Evolutionary conservation across 2,888 invertebrate species (phyloP).

Genomic region (Cephus rjabovi): DNA sequence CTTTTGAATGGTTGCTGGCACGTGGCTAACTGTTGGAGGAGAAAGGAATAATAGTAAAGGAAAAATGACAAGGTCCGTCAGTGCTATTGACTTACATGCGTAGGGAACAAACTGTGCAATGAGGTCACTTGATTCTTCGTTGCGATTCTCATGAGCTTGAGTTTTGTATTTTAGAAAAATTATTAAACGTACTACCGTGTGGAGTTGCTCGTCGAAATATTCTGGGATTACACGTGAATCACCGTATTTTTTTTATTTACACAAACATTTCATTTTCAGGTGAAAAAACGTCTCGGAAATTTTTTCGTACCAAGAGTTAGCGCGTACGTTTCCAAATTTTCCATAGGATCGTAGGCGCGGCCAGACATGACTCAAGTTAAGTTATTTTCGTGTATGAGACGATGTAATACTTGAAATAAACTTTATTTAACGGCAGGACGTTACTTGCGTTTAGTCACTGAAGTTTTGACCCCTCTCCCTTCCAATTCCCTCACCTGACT

Average conservation of each 20-base stretch:
- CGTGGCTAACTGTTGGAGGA: constrained; percentile 35
- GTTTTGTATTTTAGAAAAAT: too few species aligned
- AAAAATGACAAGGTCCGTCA: background rate
- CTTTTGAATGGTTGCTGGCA: constrained; percentile 39
- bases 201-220: background rate
- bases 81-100: background rate
- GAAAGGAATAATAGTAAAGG: background rate
- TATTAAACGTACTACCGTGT: background rate
- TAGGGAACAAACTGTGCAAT: background rate
- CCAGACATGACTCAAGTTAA: background rate
- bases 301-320: background rate
- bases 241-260: background rate
- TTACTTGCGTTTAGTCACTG: background rate
- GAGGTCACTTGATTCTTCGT: background rate
- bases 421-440: background rate
- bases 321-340: background rate
- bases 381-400: constrained; percentile 1
- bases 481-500: background rate
- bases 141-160: background rate
- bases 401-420: constrained; percentile 4
- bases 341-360: background rate
- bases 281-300: background rate
- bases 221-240: background rate
- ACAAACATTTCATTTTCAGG: background rate
- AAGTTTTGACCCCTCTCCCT: background rate